Conservation (phyloP, 2,888 invertebrate species). For the Oxystoma pomonae region DNA sequence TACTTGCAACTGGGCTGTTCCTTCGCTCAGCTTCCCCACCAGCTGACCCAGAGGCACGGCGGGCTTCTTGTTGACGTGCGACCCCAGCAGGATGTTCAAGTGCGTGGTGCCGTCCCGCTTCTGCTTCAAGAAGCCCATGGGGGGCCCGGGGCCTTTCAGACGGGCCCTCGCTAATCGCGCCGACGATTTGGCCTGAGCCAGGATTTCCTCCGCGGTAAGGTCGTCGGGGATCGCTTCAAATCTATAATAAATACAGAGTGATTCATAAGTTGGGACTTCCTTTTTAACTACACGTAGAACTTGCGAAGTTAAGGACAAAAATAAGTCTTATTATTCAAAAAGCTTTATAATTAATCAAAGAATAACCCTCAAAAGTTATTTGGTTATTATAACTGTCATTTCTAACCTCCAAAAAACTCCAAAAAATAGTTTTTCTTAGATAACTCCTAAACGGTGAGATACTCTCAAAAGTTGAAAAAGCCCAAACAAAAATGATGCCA, state of each 20-base stretch:
- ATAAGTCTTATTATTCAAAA: no score
- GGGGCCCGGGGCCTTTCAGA: conserved; percentile 31
- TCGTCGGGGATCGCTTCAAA: conserved; percentile 77
- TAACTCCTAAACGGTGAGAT: no score
- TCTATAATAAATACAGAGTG: conserved; percentile 46
- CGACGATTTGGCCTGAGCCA: conserved; percentile 56
- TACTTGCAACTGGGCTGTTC: conserved; percentile 42
- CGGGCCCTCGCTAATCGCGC: conserved; percentile 63
- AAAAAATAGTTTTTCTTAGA: no score
- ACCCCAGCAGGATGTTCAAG: conserved; percentile 75
- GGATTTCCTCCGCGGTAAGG: conserved; percentile 70
- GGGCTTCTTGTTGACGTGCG: conserved; percentile 68
- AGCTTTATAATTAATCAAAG: no score
- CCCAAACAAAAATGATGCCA: no score
- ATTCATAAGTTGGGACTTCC: no score
- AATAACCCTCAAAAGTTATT: no score
- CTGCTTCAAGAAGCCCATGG: conserved; percentile 81
- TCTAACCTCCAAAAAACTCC: no score
- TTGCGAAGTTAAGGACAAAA: no score
- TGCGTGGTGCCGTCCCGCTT: conserved; percentile 86
- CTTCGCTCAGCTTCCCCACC: conserved; percentile 77
- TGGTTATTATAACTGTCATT: no score
- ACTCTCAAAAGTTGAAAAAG: no score
- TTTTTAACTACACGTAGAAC: no score
- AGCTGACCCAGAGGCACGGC: conserved; percentile 78